Base-by-base conservation (phyloP, 2,888 invertebrate species). In the Portevinia maculata region DNA sequence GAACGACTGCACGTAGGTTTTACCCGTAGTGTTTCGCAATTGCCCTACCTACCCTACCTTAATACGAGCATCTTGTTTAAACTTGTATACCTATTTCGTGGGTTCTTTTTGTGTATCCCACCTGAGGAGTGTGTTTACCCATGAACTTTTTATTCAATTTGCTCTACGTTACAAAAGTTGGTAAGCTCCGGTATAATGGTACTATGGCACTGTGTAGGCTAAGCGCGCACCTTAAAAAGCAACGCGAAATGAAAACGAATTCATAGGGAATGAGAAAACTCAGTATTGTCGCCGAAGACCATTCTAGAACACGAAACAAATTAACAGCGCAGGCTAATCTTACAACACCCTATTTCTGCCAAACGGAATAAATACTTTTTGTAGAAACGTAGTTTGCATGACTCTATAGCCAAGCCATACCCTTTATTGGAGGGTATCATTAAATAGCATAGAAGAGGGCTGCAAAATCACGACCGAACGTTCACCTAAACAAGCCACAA, bases 381-480 rank as follows among this genome's bases (percentile, higher is more conserved):
- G 48, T 44, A 32, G 34, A 46, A 44, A n/a, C 57, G 34, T 75
- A 59, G 55, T 73, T 60, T 67, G 32, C 32, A 52, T 46, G 60
- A 30, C 52, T 52, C 41, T 59, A 39, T 55, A 79, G 67, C 62
- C 9, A 65, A 79, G 67, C 62, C 9, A 65, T 65, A 65, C 73
- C 59, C 74, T 69, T 62, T 62, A 69, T 60, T 62, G 21, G 55
- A 37, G 57, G 55, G 67, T 76, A 60, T 78, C 50, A 78, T 83
- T 71, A 73, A 78, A 78, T 83, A 62, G 67, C 62, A 62, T 50
- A 32, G 37, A 78, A 60, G 57, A 78, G 78, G 78, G 83, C 78
- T 78, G 65, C 78, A 81, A 75, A 65, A 83, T 78, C 83, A 83
- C 83, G 83, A 83, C 57, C 73, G 59, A 64, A 55, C 70, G 67